phyloP scores from a whole-genome alignment of 2,797 vertebrate species.

The Rhyacichthys aspro region DNA sequence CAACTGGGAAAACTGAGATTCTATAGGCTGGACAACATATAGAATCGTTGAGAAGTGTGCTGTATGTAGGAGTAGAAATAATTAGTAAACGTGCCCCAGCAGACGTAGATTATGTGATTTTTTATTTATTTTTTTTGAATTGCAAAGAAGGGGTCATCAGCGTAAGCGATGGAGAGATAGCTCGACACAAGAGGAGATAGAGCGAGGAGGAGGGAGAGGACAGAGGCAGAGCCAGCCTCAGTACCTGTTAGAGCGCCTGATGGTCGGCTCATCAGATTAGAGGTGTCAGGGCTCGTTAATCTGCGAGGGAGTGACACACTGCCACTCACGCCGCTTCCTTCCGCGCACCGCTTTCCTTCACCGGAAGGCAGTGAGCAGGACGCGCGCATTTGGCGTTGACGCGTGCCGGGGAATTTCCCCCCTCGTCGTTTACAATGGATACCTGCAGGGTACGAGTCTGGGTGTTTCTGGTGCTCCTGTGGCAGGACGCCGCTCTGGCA shows the following conservation, averaged over 20 bases:
- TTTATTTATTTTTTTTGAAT: too few species aligned
- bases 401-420: conserved; percentile 69
- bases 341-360: conserved; percentile 44
- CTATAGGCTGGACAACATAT: too few species aligned
- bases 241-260: conserved; percentile 85
- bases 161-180: neutral
- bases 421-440: conserved; percentile 82
- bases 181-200: conserved; percentile 1
- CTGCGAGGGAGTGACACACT: conserved; percentile 54
- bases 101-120: too few species aligned
- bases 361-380: conserved; percentile 25
- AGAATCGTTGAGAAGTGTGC: too few species aligned
- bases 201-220: conserved; percentile 12
- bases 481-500: conserved; percentile 75
- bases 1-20: neutral
- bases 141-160: neutral
- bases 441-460: conserved; percentile 85
- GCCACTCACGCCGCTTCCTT: conserved; percentile 36
- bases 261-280: conserved; percentile 86
- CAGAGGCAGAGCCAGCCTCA: conserved; percentile 48
- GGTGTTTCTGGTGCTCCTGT: conserved; percentile 83
- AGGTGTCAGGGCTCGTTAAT: conserved; percentile 78
- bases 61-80: too few species aligned
- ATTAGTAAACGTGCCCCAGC: too few species aligned
- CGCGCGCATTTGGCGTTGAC: conserved; percentile 51